phyloP scores from a whole-genome alignment of 2,797 vertebrate species.

The Lemur catta region DNA sequence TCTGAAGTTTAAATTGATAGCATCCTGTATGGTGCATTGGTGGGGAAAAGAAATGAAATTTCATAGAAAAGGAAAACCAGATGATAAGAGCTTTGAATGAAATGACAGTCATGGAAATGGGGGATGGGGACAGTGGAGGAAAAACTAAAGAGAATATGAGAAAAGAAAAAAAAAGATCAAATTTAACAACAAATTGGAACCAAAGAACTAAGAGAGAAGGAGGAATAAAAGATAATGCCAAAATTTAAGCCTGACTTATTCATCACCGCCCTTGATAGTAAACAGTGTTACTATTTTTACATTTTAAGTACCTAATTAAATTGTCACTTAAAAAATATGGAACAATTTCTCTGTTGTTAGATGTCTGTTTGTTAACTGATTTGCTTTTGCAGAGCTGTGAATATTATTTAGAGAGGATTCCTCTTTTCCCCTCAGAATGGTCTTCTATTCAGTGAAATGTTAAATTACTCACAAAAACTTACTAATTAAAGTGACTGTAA shows the following conservation, averaged over 20 bases:
- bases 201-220: neutral
- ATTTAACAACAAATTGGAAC: neutral
- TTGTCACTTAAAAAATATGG: conserved; percentile 67
- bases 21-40: neutral
- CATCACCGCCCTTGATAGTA: conserved; percentile 4
- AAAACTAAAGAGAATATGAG: neutral
- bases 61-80: neutral
- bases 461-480: conserved; percentile 66
- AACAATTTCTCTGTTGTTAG: conserved; percentile 27
- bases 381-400: conserved; percentile 44
- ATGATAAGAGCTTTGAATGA: neutral
- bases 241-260: conserved; percentile 16
- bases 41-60: neutral
- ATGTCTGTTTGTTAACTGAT: conserved; percentile 51
- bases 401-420: conserved; percentile 44
- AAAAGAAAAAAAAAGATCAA: neutral
- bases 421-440: conserved; percentile 39
- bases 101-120: neutral
- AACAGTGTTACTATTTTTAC: conserved; percentile 48
- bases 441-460: conserved; percentile 57
- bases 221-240: neutral
- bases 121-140: rapidly evolving
- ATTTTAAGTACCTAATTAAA: conserved; percentile 73
- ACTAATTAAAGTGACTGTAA: conserved; percentile 69
- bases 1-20: neutral